Percentiles rank a stretch among this genome's conserved stretches.
phyloP scores from a whole-genome alignment of 1,140 invertebrate species.

The Gonioctena quinquepunctata region DNA sequence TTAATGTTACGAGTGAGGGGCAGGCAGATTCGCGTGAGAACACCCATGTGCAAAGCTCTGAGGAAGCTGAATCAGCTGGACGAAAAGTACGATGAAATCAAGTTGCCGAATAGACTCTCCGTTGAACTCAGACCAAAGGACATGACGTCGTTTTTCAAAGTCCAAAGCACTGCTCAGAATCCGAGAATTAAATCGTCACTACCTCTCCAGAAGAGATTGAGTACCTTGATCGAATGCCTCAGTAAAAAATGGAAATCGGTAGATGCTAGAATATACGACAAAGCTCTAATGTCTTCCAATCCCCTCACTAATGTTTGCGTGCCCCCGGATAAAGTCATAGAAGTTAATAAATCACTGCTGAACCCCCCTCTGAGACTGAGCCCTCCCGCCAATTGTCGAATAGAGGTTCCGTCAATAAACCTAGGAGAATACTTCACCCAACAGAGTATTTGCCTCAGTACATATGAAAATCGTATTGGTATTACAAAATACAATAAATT shows the following conservation, averaged over 20 bases:
- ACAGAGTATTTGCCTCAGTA: slow-evolving; percentile 73
- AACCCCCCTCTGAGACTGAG: slow-evolving; percentile 54
- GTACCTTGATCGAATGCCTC: slow-evolving; percentile 75
- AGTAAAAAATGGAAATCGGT: slow-evolving; percentile 61
- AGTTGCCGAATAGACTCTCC: slow-evolving; percentile 77
- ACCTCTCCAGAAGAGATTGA: slow-evolving; percentile 75
- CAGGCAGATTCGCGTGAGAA: slow-evolving; percentile 84
- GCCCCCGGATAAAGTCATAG: slow-evolving; percentile 33
- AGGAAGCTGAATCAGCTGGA: slow-evolving; percentile 85
- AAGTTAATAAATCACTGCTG: slow-evolving; percentile 30
- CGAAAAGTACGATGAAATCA: slow-evolving; percentile 76
- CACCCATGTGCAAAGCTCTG: slow-evolving; percentile 88
- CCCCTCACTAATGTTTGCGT: slow-evolving; percentile 35
- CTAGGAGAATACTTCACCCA: slow-evolving; percentile 69
- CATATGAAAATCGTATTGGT: slow-evolving; percentile 71
- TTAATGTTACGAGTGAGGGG: slow-evolving; percentile 83
- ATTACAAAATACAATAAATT: not conserved
- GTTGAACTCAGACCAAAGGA: slow-evolving; percentile 78
- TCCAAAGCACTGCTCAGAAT: slow-evolving; percentile 88
- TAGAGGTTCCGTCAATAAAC: slow-evolving; percentile 72
- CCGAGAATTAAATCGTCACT: slow-evolving; percentile 78
- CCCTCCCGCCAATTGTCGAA: slow-evolving; percentile 62
- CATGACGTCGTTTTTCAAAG: slow-evolving; percentile 78
- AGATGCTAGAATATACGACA: slow-evolving; percentile 40
- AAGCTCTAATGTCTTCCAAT: slow-evolving; percentile 36